Evolutionary conservation across 2,888 invertebrate species (phyloP), one percentile per base, ranked within the genome.

Genomic region (Dicranocentrus wangi): DNA sequence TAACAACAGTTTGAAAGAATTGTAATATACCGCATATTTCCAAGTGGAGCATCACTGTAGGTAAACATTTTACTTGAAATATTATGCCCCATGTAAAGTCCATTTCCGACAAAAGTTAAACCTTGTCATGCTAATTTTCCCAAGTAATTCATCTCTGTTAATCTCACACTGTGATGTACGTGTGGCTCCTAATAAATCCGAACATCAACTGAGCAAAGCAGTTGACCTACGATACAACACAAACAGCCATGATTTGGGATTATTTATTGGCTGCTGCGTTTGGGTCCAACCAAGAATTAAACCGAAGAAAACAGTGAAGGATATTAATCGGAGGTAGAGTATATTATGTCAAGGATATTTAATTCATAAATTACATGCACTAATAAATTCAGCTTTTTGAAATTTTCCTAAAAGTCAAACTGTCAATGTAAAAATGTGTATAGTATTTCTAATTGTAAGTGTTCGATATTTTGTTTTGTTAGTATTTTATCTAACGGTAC

Each of bases 81-180:
- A 21, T 21, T 13, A 19, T 53, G 47, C 47, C 15, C 47, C n/a
- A 55, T 63, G 15, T 23, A 21, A 63, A 70, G 23, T 71, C 23
- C 42, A 47, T 43, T 70, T 78, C 79, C 72, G 71, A 79, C 69
- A 75, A 75, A 75, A 61, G 69, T 53, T 25, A 55, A 81, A 75
- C n/a, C 68, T 72, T 82, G 82, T 82, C 78, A 78, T 78, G 60
- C 68, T 69, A 76, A 76, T 68, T 76, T 63, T 78, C 39, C 43
- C 32, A 8, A 17, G 76, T 78, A 82, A 82, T 82, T 82, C 77
- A 72, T 82, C 82, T 78, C 72, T 77, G 72, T 78, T 82, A 71
- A 53, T 72, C 78, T 71, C 70, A 76, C 61, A 76, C 76, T 76
- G 76, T 68, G 76, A 43, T 60, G 76, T 76, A 76, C 76, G 69